These are phyloP conservation scores for Stigmatopora argus DNA, from an alignment of 2,113 vertebrate genomes.

Conservation along the genomic window DNA sequence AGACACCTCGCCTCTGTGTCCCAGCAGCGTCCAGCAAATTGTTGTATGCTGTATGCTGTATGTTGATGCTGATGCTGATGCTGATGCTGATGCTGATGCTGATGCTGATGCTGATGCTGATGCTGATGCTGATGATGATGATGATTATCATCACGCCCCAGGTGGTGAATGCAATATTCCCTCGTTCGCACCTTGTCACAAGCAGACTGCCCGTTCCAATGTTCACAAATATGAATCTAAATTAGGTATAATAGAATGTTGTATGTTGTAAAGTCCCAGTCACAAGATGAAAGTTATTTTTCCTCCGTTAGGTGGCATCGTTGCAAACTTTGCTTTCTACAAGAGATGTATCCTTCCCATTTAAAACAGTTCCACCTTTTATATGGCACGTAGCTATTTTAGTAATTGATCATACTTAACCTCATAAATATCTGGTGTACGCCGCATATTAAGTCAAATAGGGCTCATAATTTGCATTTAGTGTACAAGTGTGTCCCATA, in stretches of 20 bases:
- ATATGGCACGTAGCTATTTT: too few species aligned
- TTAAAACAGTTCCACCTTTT: neutral
- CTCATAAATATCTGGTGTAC: too few species aligned
- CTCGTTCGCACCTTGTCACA: constrained; percentile 38
- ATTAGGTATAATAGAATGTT: neutral
- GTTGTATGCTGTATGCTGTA: neutral
- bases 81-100: neutral
- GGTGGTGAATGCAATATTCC: constrained; percentile 26
- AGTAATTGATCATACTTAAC: too few species aligned
- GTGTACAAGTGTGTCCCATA: too few species aligned
- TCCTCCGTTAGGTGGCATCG: constrained; percentile 38
- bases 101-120: neutral
- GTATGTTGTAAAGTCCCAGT: neutral
- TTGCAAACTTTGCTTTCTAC: neutral
- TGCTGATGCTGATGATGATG: neutral
- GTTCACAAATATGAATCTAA: constrained; percentile 3
- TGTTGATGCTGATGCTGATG: neutral
- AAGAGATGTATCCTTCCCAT: neutral
- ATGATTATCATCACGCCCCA: constrained; percentile 34
- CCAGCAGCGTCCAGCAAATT: constrained; percentile 24
- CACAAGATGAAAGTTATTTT: neutral
- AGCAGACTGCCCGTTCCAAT: neutral
- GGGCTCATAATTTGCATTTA: too few species aligned
- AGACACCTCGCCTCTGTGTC: constrained; percentile 55
- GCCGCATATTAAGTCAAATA: too few species aligned